Evolutionary conservation across 2,888 invertebrate species (phyloP).

Genomic region (Keiferia lycopersicella): DNA sequence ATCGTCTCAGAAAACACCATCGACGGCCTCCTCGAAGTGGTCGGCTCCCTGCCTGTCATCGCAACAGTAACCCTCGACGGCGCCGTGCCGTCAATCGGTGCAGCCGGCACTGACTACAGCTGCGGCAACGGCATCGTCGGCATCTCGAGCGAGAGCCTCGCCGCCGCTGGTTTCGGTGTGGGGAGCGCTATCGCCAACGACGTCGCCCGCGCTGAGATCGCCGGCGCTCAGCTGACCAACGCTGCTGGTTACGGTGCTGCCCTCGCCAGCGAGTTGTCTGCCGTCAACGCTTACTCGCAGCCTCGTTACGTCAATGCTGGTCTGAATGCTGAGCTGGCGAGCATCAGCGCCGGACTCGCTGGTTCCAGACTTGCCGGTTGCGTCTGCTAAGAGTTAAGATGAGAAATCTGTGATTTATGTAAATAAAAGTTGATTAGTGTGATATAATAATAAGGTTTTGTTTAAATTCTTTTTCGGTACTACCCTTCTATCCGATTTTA

Average conservation of each 20-base stretch:
- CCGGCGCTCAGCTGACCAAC: conserved; percentile 2
- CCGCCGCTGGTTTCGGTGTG: conserved; percentile 33
- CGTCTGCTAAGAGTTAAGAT: too few relatives aligned
- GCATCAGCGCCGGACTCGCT: neutral
- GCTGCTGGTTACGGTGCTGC: conserved; percentile 2
- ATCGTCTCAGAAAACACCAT: conserved; percentile 48
- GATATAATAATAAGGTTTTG: too few relatives aligned
- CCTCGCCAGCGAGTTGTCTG: neutral
- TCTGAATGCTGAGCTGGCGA: neutral
- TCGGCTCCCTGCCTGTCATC: conserved; percentile 52
- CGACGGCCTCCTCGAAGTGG: conserved; percentile 44
- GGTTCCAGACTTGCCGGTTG: too few relatives aligned
- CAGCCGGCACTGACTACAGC: conserved; percentile 49
- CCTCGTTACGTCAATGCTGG: neutral
- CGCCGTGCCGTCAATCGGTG: conserved; percentile 46
- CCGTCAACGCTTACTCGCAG: too few relatives aligned
- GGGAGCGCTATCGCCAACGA: conserved; percentile 4
- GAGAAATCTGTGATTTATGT: too few relatives aligned
- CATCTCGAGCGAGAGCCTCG: conserved; percentile 43
- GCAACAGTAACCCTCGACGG: conserved; percentile 50
- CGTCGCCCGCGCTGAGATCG: conserved; percentile 4
- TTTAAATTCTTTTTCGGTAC: too few relatives aligned
- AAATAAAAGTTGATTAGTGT: too few relatives aligned
- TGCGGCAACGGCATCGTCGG: conserved; percentile 49
- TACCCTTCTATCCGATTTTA: too few relatives aligned